These are phyloP conservation scores for Antechinus stuartii DNA, from an alignment of 2,113 vertebrate genomes.

Conservation along the genomic window DNA sequence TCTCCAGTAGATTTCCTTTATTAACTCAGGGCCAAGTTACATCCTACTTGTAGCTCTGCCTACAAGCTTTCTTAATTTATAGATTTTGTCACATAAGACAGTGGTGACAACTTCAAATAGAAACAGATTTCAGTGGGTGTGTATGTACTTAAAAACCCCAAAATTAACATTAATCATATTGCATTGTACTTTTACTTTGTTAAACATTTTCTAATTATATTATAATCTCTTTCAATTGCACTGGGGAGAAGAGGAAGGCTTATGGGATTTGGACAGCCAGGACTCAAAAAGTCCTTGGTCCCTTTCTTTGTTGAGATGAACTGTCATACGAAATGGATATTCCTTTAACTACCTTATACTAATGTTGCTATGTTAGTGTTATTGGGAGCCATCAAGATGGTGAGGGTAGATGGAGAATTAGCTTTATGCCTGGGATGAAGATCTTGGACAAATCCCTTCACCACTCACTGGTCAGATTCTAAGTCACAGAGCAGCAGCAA, in stretches of 20 bases:
- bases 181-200: not conserved
- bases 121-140: not conserved
- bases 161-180: not conserved
- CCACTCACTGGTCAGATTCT: not conserved
- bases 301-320: not conserved
- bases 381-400: not conserved
- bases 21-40: not conserved
- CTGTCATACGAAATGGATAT: not conserved
- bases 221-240: not conserved
- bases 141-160: not conserved
- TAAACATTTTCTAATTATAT: not conserved
- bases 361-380: not conserved
- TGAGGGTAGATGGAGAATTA: not conserved
- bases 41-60: not conserved
- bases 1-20: not conserved
- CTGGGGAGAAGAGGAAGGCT: not conserved
- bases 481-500: not conserved
- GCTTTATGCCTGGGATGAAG: not conserved
- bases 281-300: not conserved
- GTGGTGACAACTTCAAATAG: not conserved
- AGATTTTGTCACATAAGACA: not conserved
- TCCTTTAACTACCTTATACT: not conserved
- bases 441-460: not conserved
- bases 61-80: not conserved
- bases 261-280: not conserved